A percentile compares a stretch with the other conserved stretches of the same genome.
phyloP scores from a whole-genome alignment of 2,888 invertebrate genomes.

The Melinopterus prodromus region DNA sequence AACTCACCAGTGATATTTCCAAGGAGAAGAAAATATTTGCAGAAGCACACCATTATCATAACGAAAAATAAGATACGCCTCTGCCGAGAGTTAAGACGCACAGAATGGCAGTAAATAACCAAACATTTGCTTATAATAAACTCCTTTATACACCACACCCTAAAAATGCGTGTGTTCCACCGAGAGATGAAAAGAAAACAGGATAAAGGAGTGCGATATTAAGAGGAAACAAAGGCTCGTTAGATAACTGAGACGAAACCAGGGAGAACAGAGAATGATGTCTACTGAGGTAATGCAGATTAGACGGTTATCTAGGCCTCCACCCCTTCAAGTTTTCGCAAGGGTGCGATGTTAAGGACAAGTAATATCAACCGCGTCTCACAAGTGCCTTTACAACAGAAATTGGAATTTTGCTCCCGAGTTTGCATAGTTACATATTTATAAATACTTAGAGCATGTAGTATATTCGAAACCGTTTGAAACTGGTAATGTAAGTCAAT shows the following conservation, averaged over 20 bases:
- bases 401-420: not conserved
- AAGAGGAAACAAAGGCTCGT: not conserved
- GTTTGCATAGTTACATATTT: not conserved
- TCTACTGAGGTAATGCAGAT: constrained; percentile 4
- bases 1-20: too few relatives aligned
- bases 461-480: not conserved
- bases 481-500: too few relatives aligned
- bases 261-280: not conserved
- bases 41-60: too few relatives aligned
- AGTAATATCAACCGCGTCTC: not conserved
- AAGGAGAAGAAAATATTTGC: too few relatives aligned
- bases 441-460: not conserved
- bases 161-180: not conserved
- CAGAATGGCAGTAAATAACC: not conserved
- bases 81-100: too few relatives aligned
- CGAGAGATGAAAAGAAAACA: constrained; percentile 4
- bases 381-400: not conserved
- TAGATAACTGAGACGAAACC: not conserved
- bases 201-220: not conserved
- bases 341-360: not conserved
- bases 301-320: not conserved
- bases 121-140: not conserved
- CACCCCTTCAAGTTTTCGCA: not conserved
- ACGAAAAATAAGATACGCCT: too few relatives aligned
- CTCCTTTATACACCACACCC: not conserved